Conservation (phyloP, 2,888 invertebrate genomes). For the Scaptomyza caliginosa region DNA sequence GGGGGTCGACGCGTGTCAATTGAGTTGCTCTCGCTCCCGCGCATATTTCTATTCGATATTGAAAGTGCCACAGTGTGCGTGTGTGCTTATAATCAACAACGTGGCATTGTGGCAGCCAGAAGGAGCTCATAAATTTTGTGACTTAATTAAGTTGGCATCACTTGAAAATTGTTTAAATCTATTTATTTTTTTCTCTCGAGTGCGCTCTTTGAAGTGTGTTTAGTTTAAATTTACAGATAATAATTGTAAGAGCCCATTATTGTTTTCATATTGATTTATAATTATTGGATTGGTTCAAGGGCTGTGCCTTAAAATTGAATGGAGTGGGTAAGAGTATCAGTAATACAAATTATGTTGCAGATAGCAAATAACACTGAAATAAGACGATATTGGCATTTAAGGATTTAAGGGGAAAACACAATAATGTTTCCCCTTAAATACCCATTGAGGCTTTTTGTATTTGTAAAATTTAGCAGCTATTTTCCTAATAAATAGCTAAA, state of each 20-base stretch:
- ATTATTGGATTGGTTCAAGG: conserved; percentile 47
- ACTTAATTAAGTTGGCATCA: conserved; percentile 81
- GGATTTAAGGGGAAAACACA: not conserved
- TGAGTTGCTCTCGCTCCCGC: conserved; percentile 49
- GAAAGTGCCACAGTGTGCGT: conserved; percentile 30
- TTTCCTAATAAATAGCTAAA: conserved; percentile 52
- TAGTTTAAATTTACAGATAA: conserved; percentile 63
- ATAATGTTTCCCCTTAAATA: not conserved
- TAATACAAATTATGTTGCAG: conserved; percentile 13
- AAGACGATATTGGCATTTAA: not conserved
- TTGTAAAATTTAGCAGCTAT: conserved; percentile 31
- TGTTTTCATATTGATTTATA: conserved; percentile 71
- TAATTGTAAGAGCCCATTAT: conserved; percentile 72
- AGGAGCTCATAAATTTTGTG: conserved; percentile 81
- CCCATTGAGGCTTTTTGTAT: not conserved
- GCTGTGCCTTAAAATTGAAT: not conserved
- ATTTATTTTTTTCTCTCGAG: conserved; percentile 37
- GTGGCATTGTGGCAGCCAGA: conserved; percentile 41
- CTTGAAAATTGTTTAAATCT: conserved; percentile 73
- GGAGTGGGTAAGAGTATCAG: not conserved
- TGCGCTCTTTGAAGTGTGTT: conserved; percentile 34
- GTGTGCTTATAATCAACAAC: conserved; percentile 40
- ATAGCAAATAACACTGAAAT: not conserved
- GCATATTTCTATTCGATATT: conserved; percentile 58
- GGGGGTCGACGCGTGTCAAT: conserved; percentile 72